phyloP scores from a whole-genome alignment of 2,888 invertebrate species.

The Ectemnius cavifrons region DNA sequence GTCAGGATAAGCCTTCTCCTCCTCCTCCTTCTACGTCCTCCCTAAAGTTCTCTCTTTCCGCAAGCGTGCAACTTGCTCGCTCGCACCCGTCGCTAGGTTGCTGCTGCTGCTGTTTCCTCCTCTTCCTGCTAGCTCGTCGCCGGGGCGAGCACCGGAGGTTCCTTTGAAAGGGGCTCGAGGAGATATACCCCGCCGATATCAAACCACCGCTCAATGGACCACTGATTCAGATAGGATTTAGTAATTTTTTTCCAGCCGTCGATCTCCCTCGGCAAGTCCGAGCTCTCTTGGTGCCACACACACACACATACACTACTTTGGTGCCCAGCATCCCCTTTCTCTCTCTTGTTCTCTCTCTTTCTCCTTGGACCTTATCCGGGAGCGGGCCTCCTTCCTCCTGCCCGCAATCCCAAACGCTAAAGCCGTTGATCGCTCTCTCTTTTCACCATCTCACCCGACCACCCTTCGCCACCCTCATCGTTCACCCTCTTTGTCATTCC shows the following conservation, averaged over 20 bases:
- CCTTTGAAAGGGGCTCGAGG: constrained; percentile 59
- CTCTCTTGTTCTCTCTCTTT: neutral
- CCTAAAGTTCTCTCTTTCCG: constrained; percentile 35
- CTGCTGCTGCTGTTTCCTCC: constrained; percentile 12
- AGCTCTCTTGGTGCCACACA: constrained; percentile 21
- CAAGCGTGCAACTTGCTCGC: constrained; percentile 22
- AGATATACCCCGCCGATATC: constrained; percentile 68
- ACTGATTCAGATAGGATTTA: constrained; percentile 68
- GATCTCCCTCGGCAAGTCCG: constrained; percentile 24
- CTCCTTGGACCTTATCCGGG: constrained; percentile 39
- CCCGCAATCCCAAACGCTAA: constrained; percentile 49
- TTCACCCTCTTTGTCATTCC: neutral
- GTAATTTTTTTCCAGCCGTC: constrained; percentile 59
- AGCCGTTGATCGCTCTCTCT: constrained; percentile 55
- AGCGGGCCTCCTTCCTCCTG: constrained; percentile 30
- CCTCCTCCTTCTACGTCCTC: constrained; percentile 10
- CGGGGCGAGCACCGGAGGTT: constrained; percentile 8
- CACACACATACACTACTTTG: constrained; percentile 13
- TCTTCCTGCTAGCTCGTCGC: neutral
- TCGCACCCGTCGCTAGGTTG: constrained; percentile 6
- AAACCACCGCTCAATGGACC: constrained; percentile 68
- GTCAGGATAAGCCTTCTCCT: constrained; percentile 68
- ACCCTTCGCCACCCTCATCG: neutral
- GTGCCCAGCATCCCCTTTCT: constrained; percentile 5
- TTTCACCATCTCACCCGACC: constrained; percentile 15